Conservation (phyloP, 1,140 invertebrate species). For the Papilio helenus region DNA sequence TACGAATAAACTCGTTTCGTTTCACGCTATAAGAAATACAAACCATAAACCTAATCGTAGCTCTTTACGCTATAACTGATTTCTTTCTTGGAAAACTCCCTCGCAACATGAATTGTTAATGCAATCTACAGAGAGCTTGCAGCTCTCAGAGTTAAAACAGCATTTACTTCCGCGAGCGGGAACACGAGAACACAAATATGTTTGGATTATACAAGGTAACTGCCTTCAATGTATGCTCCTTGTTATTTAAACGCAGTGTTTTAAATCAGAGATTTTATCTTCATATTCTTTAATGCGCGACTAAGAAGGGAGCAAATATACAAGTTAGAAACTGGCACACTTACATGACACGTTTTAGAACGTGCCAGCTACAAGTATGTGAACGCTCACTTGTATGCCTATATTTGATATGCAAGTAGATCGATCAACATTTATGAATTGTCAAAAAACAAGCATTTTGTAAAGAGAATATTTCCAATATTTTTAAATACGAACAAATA, state of each 20-base stretch:
- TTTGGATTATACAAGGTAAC: background rate
- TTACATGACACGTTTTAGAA: too few relatives aligned
- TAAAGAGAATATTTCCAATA: too few relatives aligned
- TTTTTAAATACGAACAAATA: too few relatives aligned
- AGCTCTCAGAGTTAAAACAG: background rate
- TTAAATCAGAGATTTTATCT: background rate
- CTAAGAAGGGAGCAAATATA: too few relatives aligned
- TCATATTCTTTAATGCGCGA: background rate
- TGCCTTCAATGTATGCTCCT: background rate
- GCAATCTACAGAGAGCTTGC: background rate
- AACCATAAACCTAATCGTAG: background rate
- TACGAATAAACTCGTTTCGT: background rate
- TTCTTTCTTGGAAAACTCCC: background rate
- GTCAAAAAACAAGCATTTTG: too few relatives aligned
- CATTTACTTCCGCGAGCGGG: constrained; percentile 1
- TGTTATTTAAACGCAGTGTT: background rate
- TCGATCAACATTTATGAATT: too few relatives aligned
- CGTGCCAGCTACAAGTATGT: too few relatives aligned
- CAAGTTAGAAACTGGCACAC: too few relatives aligned
- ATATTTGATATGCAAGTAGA: too few relatives aligned
- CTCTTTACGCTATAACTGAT: background rate
- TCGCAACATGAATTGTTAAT: constrained; percentile 23
- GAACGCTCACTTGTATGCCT: too few relatives aligned
- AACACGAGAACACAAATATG: constrained; percentile 1
- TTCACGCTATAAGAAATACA: background rate